These are phyloP conservation scores for Zele albiditarsus DNA, from an alignment of 2,888 invertebrate species.

Conservation along the genomic window DNA sequence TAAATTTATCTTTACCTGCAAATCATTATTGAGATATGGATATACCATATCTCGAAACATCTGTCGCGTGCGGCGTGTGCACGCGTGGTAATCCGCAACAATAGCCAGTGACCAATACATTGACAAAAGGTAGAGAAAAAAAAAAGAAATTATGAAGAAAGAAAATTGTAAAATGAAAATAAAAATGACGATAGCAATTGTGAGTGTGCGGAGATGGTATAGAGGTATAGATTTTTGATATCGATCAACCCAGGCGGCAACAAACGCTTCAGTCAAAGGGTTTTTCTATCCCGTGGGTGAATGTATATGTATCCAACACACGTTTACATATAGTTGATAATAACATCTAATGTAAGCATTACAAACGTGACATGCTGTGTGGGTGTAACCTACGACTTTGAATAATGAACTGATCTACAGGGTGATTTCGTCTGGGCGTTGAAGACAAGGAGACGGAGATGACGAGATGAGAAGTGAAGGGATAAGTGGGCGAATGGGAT, in stretches of 20 bases:
- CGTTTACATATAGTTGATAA: slow-evolving; percentile 39
- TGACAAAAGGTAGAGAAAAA: slow-evolving; percentile 57
- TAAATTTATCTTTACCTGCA: slow-evolving; percentile 17
- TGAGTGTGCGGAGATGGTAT: neutral
- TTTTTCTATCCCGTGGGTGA: slow-evolving; percentile 30
- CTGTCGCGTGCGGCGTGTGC: slow-evolving; percentile 60
- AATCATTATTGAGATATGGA: slow-evolving; percentile 49
- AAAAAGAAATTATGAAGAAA: slow-evolving; percentile 17
- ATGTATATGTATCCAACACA: slow-evolving; percentile 12
- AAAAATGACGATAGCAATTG: slow-evolving; percentile 2
- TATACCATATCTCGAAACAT: slow-evolving; percentile 63
- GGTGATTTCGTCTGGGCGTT: slow-evolving; percentile 15
- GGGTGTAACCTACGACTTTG: slow-evolving; percentile 51
- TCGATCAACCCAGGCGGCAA: slow-evolving; percentile 37
- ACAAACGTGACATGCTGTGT: slow-evolving; percentile 52
- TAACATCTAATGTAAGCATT: slow-evolving; percentile 49
- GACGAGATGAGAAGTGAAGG: slow-evolving; percentile 44
- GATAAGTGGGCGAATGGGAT: slow-evolving; percentile 39
- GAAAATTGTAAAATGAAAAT: slow-evolving; percentile 16
- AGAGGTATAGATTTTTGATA: slow-evolving; percentile 18
- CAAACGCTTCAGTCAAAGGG: slow-evolving; percentile 34
- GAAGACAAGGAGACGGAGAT: slow-evolving; percentile 30
- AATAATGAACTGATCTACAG: slow-evolving; percentile 47
- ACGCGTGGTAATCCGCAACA: slow-evolving; percentile 63
- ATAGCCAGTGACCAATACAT: slow-evolving; percentile 54